Evolutionary conservation across 2,113 vertebrate species (phyloP).

Genomic region (Sterrhoptilus dennistouni): DNA sequence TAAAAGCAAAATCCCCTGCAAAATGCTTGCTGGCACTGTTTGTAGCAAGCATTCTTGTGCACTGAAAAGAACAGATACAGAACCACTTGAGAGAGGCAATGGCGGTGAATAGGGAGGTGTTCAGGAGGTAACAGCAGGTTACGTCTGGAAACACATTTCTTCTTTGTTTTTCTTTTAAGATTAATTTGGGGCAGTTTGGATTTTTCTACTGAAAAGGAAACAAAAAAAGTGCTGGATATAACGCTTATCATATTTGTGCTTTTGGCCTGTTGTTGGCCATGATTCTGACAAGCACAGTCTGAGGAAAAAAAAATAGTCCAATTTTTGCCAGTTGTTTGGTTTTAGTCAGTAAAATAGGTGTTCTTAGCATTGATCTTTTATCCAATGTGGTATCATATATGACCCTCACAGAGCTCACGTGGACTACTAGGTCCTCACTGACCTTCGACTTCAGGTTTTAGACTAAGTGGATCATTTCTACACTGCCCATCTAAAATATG

Average conservation of each 20-base stretch:
- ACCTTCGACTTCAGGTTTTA: neutral
- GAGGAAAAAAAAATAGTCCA: neutral
- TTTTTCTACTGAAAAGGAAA: neutral
- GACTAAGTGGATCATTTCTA: neutral
- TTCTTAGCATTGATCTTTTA: neutral
- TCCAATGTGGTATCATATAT: fast-evolving
- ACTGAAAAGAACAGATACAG: neutral
- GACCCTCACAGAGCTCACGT: neutral
- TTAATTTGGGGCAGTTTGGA: neutral
- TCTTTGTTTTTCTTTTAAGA: neutral
- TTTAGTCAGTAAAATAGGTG: neutral
- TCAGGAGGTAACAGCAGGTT: neutral
- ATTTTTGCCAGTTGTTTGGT: neutral
- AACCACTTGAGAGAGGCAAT: neutral
- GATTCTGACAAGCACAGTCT: neutral
- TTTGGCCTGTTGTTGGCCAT: neutral
- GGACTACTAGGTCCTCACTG: neutral
- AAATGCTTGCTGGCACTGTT: neutral
- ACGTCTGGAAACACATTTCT: neutral
- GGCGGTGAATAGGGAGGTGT: neutral
- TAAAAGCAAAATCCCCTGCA: neutral
- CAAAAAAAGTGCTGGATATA: neutral
- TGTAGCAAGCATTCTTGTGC: neutral
- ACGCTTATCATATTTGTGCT: neutral
- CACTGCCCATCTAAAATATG: neutral